phyloP scores from a whole-genome alignment of 2,113 vertebrate genomes.

The Nothobranchius kuhntae region DNA sequence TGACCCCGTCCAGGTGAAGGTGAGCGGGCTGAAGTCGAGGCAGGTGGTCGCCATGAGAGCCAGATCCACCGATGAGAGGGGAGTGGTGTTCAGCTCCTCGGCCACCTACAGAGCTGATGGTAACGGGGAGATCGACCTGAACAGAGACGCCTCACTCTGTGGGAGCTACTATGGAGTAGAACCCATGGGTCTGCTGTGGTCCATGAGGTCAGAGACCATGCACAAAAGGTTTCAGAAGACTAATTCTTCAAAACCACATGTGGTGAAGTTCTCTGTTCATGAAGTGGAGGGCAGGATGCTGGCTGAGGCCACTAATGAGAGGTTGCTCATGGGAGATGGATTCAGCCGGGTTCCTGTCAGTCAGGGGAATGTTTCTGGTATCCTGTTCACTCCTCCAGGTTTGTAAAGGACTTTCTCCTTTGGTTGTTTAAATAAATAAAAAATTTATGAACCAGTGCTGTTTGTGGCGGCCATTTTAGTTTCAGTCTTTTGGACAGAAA shows the following conservation, averaged over 20 bases:
- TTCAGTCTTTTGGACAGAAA: no score
- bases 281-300: slow-evolving; percentile 19
- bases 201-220: slow-evolving; percentile 13
- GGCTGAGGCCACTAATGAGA: slow-evolving; percentile 51
- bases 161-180: slow-evolving; percentile 54
- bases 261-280: slow-evolving; percentile 58
- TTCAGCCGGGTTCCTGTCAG: slow-evolving; percentile 32
- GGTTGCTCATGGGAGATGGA: slow-evolving; percentile 43
- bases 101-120: slow-evolving; percentile 54
- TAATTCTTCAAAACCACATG: slow-evolving; percentile 10
- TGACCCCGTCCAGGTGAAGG: slow-evolving; percentile 47
- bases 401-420: no score
- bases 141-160: slow-evolving; percentile 39
- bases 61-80: slow-evolving; percentile 20
- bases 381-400: slow-evolving; percentile 40
- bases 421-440: no score
- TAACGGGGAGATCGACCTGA: slow-evolving; percentile 47
- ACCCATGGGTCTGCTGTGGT: slow-evolving; percentile 65
- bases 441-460: no score
- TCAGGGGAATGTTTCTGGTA: slow-evolving; percentile 33
- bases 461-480: no score
- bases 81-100: slow-evolving; percentile 26
- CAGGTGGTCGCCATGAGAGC: slow-evolving; percentile 63
- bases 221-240: slow-evolving; percentile 26
- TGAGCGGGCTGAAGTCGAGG: slow-evolving; percentile 43